These are phyloP conservation scores for Mercenaria mercenaria DNA, from an alignment of 1,140 invertebrate genomes.

Conservation along the genomic window DNA sequence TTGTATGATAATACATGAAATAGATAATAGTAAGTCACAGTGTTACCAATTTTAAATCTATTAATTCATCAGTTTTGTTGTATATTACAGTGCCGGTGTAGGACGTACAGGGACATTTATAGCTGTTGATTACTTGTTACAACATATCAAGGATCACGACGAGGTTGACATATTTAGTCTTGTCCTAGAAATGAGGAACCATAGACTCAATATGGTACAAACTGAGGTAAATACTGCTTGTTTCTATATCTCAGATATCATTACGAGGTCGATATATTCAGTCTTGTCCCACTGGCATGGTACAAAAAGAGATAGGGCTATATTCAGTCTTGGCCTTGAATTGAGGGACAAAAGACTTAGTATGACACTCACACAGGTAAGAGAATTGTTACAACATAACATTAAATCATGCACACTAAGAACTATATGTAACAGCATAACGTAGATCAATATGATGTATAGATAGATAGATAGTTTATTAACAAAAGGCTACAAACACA, in stretches of 20 bases:
- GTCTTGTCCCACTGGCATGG: slow-evolving; percentile 94
- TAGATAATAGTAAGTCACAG: too few species aligned
- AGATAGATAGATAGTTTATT: too few species aligned
- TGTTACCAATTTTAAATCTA: too few species aligned
- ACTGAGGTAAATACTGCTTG: slow-evolving; percentile 95
- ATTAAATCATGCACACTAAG: too few species aligned
- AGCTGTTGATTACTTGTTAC: slow-evolving; percentile 98
- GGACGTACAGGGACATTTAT: slow-evolving; percentile 94
- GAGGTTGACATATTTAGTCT: slow-evolving; percentile 99
- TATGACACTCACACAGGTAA: too few species aligned
- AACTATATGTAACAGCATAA: too few species aligned
- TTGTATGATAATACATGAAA: too few species aligned
- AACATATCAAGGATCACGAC: slow-evolving; percentile 93
- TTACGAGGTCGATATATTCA: slow-evolving; percentile 98
- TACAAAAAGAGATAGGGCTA: slow-evolving; percentile 95
- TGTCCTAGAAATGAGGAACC: slow-evolving; percentile 97
- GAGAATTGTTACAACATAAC: too few species aligned
- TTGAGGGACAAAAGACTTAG: too few species aligned
- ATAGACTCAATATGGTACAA: slow-evolving; percentile 91
- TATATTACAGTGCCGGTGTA: slow-evolving; percentile 84
- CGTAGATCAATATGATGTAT: too few species aligned
- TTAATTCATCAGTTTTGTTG: too few species aligned
- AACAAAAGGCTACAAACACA: too few species aligned
- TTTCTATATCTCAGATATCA: slow-evolving; percentile 94
- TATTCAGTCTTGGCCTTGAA: neutral